Evolutionary conservation across 2,888 invertebrate genomes (phyloP), one percentile per base, ranked within the genome.

Genomic region (Athripsodes cinereus): DNA sequence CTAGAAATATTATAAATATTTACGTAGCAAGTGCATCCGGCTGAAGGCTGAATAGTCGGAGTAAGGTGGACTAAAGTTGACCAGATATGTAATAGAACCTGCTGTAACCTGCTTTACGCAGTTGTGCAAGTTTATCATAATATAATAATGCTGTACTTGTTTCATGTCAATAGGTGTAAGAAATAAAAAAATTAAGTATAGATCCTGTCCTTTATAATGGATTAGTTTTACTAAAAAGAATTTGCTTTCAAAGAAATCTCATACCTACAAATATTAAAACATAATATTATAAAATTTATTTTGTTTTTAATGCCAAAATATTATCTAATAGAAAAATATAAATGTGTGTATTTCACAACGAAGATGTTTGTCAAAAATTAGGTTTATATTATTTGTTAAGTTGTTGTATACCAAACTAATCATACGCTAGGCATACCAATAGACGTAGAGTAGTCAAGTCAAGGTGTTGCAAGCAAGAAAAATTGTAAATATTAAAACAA

Each of bases 371-470:
- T 6, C 26, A 26, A 26, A 26, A 26, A 26, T 3, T 26, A 26
- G 26, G 3, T 26, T 26, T 26, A 26, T 26, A 26, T 6, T 26
- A 26, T 10, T 40, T 40, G 40, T 40, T n/a, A 40, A 40, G 16
- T 40, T 40, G 11, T 46, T 46, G 21, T 47, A 47, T 20, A 47
- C 47, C 53, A 50, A 56, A 60, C 35, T 31, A 58, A 55, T 62
- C 62, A 62, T 62, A 62, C 61, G 63, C 63, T 63, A 63, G 63
- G 57, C 53, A 63, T 53, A 57, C 63, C 63, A 63, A 63, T 59
- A 61, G 55, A 55, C 18, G n/a, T 52, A 59, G 55, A 44, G 18
- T 58, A 20, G 13, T 6, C 18, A 34, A n/a, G 46, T 11, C 8
- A 16, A 5, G 40, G 16, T 8, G 40, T 13, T 3, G 5, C 16